Evolutionary conservation across 2,888 invertebrate species (phyloP), one percentile per base, ranked within the genome.

Genomic region (Auanema freiburgensis): DNA sequence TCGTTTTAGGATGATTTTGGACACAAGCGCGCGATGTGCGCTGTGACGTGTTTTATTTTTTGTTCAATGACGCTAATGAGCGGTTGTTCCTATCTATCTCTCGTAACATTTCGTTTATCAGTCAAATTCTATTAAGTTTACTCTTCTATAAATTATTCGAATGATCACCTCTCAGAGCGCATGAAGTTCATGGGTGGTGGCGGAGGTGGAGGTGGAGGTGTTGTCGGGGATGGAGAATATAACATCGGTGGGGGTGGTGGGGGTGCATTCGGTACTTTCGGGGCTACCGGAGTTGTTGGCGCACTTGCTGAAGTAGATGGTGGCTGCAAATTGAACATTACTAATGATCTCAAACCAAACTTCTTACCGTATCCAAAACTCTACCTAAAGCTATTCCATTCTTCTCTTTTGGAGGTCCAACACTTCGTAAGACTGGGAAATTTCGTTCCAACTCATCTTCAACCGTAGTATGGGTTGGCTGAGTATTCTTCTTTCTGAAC

Each of bases 351-450:
- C 8, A 10, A 16, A 2, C 23, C 1, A 23, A 53, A 5, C 8
- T 33, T 33, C 53, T 53, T 25, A 53, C 53, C 53, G 24, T 23
- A 40, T 60, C 60, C 14, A 60, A 23, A 1, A 60, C 60, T 25
- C 40, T 54, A 11, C 60, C 60, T 46, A 60, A 33, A 14, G 60
- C 43, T 40, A 60, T 54, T 23, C 60, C 60, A 44, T 54, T 23
- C 18, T 55, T 43, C 21, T 60, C 60, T n/a, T 50, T 40, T n/a
- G 60, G 60, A 0, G 60, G 60, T 6, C 46, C 23, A 10, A 60
- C 60, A 21, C 55, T 60, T 23, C 60, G 33, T 23, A 60, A 44
- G 14, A 33, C 25, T 11, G 54, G 46, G 46, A 46, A 46, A 18
- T 21, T 21, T 3, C 10, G 16, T 21, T 21, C 46, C 3, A 46